phyloP scores from a whole-genome alignment of 2,113 vertebrate genomes.

The Vimba vimba region DNA sequence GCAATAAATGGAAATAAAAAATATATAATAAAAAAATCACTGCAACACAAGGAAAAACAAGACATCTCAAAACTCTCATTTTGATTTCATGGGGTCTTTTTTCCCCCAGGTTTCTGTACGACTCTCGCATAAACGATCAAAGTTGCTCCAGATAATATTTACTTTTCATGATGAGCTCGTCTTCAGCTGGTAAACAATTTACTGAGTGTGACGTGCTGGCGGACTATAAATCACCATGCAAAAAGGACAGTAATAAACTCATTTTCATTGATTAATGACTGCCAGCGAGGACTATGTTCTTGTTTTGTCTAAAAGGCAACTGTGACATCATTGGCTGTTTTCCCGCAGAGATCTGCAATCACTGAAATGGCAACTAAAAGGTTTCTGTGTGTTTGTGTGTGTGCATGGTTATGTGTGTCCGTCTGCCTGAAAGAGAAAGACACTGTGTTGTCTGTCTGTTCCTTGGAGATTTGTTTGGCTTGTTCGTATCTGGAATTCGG shows the following conservation, averaged over 20 bases:
- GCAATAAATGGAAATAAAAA: background rate
- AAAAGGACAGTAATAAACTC: slow-evolving; percentile 73
- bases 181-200: slow-evolving; percentile 68
- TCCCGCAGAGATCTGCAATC: slow-evolving; percentile 65
- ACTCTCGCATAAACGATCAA: slow-evolving; percentile 39
- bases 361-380: slow-evolving; percentile 51
- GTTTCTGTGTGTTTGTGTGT: slow-evolving; percentile 57
- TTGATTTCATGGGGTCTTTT: background rate
- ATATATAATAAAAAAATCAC: too few relatives aligned
- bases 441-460: slow-evolving; percentile 55
- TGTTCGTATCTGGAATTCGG: background rate
- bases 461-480: slow-evolving; percentile 28
- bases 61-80: background rate
- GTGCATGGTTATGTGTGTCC: background rate
- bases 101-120: background rate
- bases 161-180: slow-evolving; percentile 62
- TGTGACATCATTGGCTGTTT: slow-evolving; percentile 80
- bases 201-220: slow-evolving; percentile 52
- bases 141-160: slow-evolving; percentile 66
- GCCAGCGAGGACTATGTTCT: slow-evolving; percentile 68
- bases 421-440: slow-evolving; percentile 34
- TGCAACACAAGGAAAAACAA: background rate
- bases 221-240: slow-evolving; percentile 77
- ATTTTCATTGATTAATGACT: slow-evolving; percentile 73
- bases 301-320: slow-evolving; percentile 74